Conservation (phyloP, 2,888 invertebrate genomes). For the Rotaria socialis region DNA sequence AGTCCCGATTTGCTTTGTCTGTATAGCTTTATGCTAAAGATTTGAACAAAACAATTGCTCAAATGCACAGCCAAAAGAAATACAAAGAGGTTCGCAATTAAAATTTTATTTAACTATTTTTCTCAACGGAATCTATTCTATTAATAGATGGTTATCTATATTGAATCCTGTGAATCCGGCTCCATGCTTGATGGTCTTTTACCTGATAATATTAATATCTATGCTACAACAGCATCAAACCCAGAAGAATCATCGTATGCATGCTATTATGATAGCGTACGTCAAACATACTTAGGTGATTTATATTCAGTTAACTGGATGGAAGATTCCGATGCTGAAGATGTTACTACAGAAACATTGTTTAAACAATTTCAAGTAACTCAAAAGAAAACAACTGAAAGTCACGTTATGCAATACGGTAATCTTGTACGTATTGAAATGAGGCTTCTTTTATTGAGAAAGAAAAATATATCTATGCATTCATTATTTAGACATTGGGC, state of each 20-base stretch:
- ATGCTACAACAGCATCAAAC: conserved; percentile 66
- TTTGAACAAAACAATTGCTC: conserved; percentile 56
- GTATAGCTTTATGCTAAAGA: conserved; percentile 56
- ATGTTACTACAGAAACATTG: conserved; percentile 39
- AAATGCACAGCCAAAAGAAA: conserved; percentile 60
- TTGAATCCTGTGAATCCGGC: conserved; percentile 67
- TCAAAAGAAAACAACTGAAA: conserved; percentile 63
- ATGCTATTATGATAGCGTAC: conserved; percentile 63
- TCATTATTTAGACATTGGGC: conserved; percentile 22
- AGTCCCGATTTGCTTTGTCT: neutral
- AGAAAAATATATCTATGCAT: neutral
- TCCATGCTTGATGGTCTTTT: conserved; percentile 65
- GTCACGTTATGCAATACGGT: conserved; percentile 65
- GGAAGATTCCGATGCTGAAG: conserved; percentile 63
- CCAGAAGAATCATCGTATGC: conserved; percentile 65
- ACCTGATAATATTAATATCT: conserved; percentile 63
- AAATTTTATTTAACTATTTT: conserved; percentile 6
- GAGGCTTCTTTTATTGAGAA: too few relatives aligned
- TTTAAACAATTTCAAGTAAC: conserved; percentile 56
- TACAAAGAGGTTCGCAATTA: conserved; percentile 59
- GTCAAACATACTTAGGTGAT: conserved; percentile 64
- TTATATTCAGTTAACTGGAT: conserved; percentile 67
- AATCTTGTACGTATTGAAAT: conserved; percentile 54
- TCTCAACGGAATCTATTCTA: conserved; percentile 47
- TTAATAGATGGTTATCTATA: conserved; percentile 64